Evolutionary conservation across 2,888 invertebrate genomes (phyloP).

Genomic region (Yponomeuta sedellus): DNA sequence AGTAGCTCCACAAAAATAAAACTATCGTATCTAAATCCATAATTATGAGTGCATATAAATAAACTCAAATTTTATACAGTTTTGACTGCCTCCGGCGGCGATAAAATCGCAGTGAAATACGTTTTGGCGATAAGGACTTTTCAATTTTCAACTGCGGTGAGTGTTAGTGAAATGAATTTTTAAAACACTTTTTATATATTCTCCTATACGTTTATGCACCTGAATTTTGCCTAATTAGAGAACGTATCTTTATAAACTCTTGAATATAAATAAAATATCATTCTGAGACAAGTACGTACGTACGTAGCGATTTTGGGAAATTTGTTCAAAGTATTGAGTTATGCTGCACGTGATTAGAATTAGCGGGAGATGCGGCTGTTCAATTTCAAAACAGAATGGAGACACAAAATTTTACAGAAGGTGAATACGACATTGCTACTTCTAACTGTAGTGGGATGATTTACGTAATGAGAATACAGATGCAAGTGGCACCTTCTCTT

Average conservation of each 20-base stretch:
- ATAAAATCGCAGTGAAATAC: constrained; percentile 25
- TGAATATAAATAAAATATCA: background rate
- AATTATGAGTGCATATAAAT: constrained; percentile 8
- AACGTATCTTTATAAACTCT: background rate
- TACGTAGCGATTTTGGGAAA: too few species aligned
- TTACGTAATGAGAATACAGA: too few species aligned
- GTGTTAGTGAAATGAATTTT: constrained; percentile 31
- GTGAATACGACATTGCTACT: too few species aligned
- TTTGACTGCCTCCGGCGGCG: constrained; percentile 13
- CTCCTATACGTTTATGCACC: background rate
- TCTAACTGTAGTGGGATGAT: too few species aligned
- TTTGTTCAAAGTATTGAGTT: too few species aligned
- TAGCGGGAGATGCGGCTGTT: too few species aligned
- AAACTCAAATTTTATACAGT: background rate
- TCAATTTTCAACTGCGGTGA: constrained; percentile 53
- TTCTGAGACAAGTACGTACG: background rate
- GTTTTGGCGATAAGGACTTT: constrained; percentile 40
- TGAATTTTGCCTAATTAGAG: background rate
- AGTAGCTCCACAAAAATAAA: constrained; percentile 18
- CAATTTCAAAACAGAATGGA: too few species aligned
- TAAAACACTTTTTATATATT: background rate
- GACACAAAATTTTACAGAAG: too few species aligned
- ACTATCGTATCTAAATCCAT: constrained; percentile 1
- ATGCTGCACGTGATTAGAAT: too few species aligned
- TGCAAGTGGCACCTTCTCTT: too few species aligned